Evolutionary conservation across 2,113 vertebrate species (phyloP), one percentile per base, ranked within the genome.

Genomic region (Calcarius ornatus): DNA sequence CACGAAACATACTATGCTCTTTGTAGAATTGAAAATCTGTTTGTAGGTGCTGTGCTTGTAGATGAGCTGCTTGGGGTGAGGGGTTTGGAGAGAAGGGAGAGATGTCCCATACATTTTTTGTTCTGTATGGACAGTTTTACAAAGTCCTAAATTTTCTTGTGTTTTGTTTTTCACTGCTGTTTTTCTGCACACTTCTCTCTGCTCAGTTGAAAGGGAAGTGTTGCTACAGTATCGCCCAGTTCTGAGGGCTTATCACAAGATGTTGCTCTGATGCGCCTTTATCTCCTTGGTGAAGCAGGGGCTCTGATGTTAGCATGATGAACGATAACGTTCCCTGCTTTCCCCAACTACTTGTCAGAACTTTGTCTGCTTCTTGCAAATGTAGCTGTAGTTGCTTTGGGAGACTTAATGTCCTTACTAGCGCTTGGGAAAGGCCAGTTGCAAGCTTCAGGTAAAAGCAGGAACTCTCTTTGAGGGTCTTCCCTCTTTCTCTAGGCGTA

Each of bases 211-310:
- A 86, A 92, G 54, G 83, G 35, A 86, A 72, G n/a, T 64, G 22
- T 65, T 91, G 60, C 64, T 84, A 8, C 11, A 60, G n/a, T 63
- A 38, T 48, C 60, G n/a, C 16, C 3, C 18, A 33, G 11, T 63
- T 84, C 47, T 89, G 83, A 84, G 60, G 15, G 19, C 7, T 88
- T 96, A 61, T 65, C 37, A 48, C 22, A 33, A 73, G 47, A 10
- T 27, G 12, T 80, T 90, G 83, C 24, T 19, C 53, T 69, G 15
- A 42, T 91, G 38, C 6, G 0, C 0, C 0, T 51, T 27, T 76
- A 40, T 83, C n/a, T 71, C 6, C 0, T n/a, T 42, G 19, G 19
- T 81, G 50, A 61, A 77, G 56, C 51, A 37, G 28, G 22, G 37
- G 15, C 48, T 79, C 23, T 56, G 75, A 86, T 24, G 13, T n/a